Base-by-base conservation (phyloP, 2,797 vertebrate genomes). In the Sitta carolinensis region DNA sequence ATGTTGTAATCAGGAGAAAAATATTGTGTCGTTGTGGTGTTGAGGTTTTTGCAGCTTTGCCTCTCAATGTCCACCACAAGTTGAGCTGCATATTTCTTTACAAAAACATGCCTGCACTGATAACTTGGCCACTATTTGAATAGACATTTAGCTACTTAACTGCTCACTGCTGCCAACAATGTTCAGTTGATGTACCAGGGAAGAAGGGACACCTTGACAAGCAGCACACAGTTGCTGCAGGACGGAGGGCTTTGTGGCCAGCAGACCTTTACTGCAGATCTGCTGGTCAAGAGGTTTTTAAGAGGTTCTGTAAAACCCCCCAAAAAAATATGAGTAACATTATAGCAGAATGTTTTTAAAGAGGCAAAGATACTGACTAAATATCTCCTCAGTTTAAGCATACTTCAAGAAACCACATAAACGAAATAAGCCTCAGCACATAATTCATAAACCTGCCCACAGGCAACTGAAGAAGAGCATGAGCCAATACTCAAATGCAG, bases 1-100 rank as follows among this genome's bases (percentile, higher is more conserved):
- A 8, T 97, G 97, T 98, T 98, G 97, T 98, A 97, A 97, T 98
- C 78, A 97, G 97, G 97, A 97, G 97, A 97, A 97, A 96, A 98
- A 98, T 98, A 97, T 96, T 98, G 97, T 98, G 97, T 98, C 97
- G 97, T 98, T 97, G 97, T 88, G 97, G 97, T 97, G 96, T 96
- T 97, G 97, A 97, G 98, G 97, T 98, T 98, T 98, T 97, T 97
- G 97, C 95, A 97, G 96, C 96, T 97, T 93, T 88, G 97, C 40
- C 87, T 94, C 96, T 96, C 95, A 95, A 97, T 91, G 80, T 97
- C 90, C 91, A 96, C 97, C 96, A 93, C 94, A 94, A 91, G 77
- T 48, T 63, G 61, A 97, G 96, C 94, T 96, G 97, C 94, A 91
- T 97, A 97, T 97, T 98, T 98, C 96, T 97, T 91, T 94, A 95